Conservation (phyloP, 1,140 invertebrate species). For the Whitmania pigra region DNA sequence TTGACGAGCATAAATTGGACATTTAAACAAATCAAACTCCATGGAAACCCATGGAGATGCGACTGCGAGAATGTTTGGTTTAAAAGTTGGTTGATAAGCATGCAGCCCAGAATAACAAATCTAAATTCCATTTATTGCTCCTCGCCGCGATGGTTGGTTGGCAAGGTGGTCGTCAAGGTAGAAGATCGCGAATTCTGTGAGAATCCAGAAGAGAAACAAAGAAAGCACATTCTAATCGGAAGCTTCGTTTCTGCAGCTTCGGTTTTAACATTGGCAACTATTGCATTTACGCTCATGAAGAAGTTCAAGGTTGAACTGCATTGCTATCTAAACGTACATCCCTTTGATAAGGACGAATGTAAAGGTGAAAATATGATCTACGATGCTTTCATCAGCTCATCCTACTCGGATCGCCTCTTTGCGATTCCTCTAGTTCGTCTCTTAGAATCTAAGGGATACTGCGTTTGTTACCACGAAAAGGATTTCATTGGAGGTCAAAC, state of each 20-base stretch:
- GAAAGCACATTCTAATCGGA: background rate
- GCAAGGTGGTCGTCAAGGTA: background rate
- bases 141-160: background rate
- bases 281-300: background rate
- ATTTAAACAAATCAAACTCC: constrained; percentile 2
- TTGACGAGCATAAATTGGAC: background rate
- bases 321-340: constrained; percentile 11
- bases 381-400: constrained; percentile 16
- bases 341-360: constrained; percentile 18
- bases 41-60: constrained; percentile 6
- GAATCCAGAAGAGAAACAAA: constrained; percentile 1
- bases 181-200: constrained; percentile 8
- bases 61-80: constrained; percentile 11
- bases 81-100: constrained; percentile 12
- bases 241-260: background rate
- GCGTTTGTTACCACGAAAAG: constrained; percentile 15
- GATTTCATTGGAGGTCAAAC: constrained; percentile 17
- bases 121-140: background rate
- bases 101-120: background rate
- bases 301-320: constrained; percentile 5
- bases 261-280: background rate
- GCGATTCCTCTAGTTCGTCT: background rate
- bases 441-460: background rate
- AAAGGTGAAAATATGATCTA: constrained; percentile 13
- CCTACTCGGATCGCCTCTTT: background rate